A percentile compares a stretch with the other conserved stretches of the same genome.
phyloP scores from a whole-genome alignment of 2,888 invertebrate genomes.

The Leptinotarsa peninsularis region DNA sequence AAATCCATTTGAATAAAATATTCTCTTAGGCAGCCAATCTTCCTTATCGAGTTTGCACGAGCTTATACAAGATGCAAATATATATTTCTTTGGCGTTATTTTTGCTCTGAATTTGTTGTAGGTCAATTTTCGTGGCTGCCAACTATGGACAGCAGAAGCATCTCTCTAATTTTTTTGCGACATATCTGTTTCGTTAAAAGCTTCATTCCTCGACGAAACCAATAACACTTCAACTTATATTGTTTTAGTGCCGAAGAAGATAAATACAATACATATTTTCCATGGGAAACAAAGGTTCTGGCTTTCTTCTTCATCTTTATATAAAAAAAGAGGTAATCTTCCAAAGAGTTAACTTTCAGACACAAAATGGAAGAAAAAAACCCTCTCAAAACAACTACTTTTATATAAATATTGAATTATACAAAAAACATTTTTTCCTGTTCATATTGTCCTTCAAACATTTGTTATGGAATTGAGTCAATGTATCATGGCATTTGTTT shows the following conservation, averaged over 20 bases:
- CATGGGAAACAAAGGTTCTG: not conserved
- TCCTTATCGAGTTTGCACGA: conserved; percentile 7
- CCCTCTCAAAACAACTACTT: no score
- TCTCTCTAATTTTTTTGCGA: not conserved
- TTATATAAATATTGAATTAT: no score
- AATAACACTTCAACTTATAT: not conserved
- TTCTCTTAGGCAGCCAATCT: not conserved
- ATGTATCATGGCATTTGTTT: no score
- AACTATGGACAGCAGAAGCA: not conserved
- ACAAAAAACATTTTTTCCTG: no score
- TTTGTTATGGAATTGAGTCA: no score
- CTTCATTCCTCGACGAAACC: not conserved
- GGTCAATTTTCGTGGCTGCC: not conserved
- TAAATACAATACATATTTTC: not conserved
- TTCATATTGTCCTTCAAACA: no score
- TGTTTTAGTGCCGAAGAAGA: not conserved
- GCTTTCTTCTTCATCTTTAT: no score
- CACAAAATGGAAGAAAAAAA: no score
- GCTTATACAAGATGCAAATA: not conserved
- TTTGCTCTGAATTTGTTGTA: conserved; percentile 5
- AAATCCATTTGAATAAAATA: no score
- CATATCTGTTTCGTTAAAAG: not conserved
- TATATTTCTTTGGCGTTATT: conserved; percentile 1
- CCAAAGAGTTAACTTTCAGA: no score
- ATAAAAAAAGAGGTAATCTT: no score